phyloP scores from a whole-genome alignment of 2,113 vertebrate species.

The Cromileptes altivelis region DNA sequence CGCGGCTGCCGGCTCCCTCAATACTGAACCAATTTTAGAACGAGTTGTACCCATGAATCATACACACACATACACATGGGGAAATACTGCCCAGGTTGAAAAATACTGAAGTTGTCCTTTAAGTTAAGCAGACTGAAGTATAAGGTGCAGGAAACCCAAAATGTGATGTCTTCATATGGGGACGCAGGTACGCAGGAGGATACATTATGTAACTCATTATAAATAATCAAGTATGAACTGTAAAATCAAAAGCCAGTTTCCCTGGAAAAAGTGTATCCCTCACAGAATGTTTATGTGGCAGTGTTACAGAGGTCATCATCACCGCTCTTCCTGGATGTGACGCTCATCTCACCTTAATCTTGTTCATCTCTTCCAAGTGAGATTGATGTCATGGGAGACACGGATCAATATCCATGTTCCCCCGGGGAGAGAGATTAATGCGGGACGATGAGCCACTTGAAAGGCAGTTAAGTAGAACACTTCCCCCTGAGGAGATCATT shows the following conservation, averaged over 20 bases:
- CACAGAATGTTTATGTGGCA: not conserved
- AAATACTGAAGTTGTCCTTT: too few species aligned
- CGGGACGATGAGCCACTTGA: constrained; percentile 50
- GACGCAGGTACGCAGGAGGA: too few species aligned
- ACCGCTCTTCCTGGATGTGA: constrained; percentile 32
- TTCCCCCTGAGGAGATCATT: constrained; percentile 57
- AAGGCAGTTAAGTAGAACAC: constrained; percentile 69
- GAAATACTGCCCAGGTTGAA: too few species aligned
- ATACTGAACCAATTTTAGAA: too few species aligned
- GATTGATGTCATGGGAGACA: constrained; percentile 56
- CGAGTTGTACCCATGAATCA: too few species aligned
- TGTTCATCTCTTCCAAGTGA: constrained; percentile 57
- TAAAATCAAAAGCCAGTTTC: not conserved
- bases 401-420: constrained; percentile 63
- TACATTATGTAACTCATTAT: too few species aligned
- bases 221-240: not conserved
- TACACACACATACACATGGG: too few species aligned
- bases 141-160: too few species aligned
- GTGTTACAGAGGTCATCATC: not conserved
- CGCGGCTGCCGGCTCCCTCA: too few species aligned
- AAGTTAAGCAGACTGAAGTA: too few species aligned
- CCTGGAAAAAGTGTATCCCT: not conserved
- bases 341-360: constrained; percentile 54
- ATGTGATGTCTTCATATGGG: too few species aligned
- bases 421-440: constrained; percentile 68